Evolutionary conservation across 2,113 vertebrate genomes (phyloP).

Genomic region (Elanus axillaris): DNA sequence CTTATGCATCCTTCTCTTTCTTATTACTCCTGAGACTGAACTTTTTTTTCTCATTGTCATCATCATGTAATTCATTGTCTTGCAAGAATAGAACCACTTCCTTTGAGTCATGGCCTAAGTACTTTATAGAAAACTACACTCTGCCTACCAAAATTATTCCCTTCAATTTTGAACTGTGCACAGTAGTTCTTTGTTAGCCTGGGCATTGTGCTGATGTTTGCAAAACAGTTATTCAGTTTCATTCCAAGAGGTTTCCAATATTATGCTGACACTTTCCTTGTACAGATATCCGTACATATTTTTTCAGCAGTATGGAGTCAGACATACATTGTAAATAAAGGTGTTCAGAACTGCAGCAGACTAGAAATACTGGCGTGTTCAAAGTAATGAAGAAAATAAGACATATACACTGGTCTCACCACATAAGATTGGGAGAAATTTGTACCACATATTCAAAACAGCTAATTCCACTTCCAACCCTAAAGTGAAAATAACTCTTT

Average conservation of each 20-base stretch:
- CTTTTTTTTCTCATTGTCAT: not conserved
- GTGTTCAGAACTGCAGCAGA: not conserved
- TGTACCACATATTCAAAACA: not conserved
- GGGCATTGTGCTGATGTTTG: not conserved
- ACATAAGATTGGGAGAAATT: not conserved
- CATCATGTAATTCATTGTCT: not conserved
- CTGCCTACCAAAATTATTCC: not conserved
- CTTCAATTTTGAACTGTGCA: not conserved
- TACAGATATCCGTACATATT: fast-evolving
- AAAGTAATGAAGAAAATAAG: not conserved
- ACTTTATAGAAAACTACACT: not conserved
- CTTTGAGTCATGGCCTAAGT: not conserved
- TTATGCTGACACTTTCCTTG: not conserved
- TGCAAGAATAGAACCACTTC: not conserved
- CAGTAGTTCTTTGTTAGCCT: not conserved
- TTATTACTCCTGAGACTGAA: not conserved
- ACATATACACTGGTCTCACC: not conserved
- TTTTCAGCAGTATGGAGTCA: not conserved
- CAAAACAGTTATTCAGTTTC: not conserved
- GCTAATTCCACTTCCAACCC: not conserved
- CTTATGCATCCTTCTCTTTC: not conserved
- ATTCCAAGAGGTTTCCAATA: not conserved
- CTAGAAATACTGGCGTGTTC: not conserved
- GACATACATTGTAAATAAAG: not conserved
- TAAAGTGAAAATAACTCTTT: not conserved